Evolutionary conservation across 2,888 invertebrate genomes (phyloP).

Genomic region (Acronicta leporina): DNA sequence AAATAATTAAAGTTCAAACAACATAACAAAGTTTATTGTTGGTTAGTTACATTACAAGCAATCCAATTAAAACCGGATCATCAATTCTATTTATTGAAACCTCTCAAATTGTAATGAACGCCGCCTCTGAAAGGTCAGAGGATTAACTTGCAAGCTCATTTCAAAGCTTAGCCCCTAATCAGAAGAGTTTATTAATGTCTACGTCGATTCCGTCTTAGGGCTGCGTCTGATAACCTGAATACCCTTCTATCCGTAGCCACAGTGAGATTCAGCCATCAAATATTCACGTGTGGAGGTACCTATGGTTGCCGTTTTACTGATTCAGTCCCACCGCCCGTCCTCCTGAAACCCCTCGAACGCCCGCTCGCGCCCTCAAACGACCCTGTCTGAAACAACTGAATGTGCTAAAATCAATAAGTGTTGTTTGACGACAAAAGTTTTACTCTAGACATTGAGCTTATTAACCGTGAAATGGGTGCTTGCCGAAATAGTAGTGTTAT

Average conservation of each 20-base stretch:
- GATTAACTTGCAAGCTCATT: conserved; percentile 57
- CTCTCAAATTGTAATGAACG: conserved; percentile 58
- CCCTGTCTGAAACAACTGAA: conserved; percentile 85
- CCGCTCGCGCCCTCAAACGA: conserved; percentile 70
- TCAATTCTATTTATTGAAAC: conserved; percentile 31
- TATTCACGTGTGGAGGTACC: conserved; percentile 87
- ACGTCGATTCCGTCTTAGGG: conserved; percentile 58
- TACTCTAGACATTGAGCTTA: conserved; percentile 58
- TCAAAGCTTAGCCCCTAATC: conserved; percentile 62
- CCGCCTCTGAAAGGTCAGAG: conserved; percentile 40
- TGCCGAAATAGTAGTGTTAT: conserved; percentile 19
- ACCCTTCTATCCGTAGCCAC: conserved; percentile 73
- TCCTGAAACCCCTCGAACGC: conserved; percentile 58
- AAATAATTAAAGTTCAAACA: too few species aligned
- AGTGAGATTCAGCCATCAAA: conserved; percentile 86
- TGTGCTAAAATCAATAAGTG: conserved; percentile 87
- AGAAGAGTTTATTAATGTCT: conserved; percentile 63
- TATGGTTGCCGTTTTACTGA: conserved; percentile 85
- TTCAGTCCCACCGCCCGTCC: conserved; percentile 55
- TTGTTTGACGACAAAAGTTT: conserved; percentile 83
- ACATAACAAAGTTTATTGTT: conserved; percentile 1
- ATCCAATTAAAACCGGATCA: conserved; percentile 15
- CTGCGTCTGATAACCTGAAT: conserved; percentile 67
- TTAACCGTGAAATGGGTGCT: conserved; percentile 28
- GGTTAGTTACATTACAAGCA: conserved; percentile 26